Percentiles rank a stretch among this genome's conserved stretches.
Evolutionary conservation across 2,797 vertebrate species (phyloP).

Genomic region (Spondyliosoma cantharus): DNA sequence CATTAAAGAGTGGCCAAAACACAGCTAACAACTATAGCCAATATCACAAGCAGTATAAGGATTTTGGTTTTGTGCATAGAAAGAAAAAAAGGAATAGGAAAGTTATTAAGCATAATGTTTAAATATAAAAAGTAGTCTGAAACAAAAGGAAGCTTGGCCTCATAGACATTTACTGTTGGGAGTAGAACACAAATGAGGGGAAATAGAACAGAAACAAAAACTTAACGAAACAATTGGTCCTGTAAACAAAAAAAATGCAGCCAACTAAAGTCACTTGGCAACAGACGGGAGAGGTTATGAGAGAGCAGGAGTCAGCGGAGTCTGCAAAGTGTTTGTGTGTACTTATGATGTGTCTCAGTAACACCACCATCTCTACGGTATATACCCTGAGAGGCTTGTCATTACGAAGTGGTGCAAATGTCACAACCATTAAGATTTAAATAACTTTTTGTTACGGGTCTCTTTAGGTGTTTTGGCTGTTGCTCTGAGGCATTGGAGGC

Average conservation of each 20-base stretch:
- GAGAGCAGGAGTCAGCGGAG: constrained; percentile 82
- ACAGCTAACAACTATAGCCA: constrained; percentile 80
- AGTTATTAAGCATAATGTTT: constrained; percentile 79
- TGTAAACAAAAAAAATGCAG: constrained; percentile 84
- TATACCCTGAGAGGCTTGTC: constrained; percentile 78
- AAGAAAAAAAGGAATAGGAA: constrained; percentile 81
- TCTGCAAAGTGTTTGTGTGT: constrained; percentile 76
- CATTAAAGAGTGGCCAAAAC: constrained; percentile 78
- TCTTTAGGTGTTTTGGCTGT: constrained; percentile 79
- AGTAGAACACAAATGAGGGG: constrained; percentile 80
- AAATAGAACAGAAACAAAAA: constrained; percentile 78
- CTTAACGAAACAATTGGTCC: constrained; percentile 80
- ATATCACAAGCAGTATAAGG: constrained; percentile 80
- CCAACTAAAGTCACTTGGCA: constrained; percentile 83
- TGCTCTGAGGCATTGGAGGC: constrained; percentile 81
- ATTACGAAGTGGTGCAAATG: constrained; percentile 82
- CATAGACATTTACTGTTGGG: constrained; percentile 81
- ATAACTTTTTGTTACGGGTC: constrained; percentile 60
- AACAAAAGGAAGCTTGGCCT: constrained; percentile 83
- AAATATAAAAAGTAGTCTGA: constrained; percentile 74
- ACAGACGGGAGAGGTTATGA: constrained; percentile 83
- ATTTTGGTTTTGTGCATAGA: constrained; percentile 81
- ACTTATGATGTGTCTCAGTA: constrained; percentile 70
- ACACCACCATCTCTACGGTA: constrained; percentile 71
- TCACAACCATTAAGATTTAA: constrained; percentile 78